Conservation (phyloP, 35 echinoderm and acorn worm genomes). For the Apostichopus californicus region DNA sequence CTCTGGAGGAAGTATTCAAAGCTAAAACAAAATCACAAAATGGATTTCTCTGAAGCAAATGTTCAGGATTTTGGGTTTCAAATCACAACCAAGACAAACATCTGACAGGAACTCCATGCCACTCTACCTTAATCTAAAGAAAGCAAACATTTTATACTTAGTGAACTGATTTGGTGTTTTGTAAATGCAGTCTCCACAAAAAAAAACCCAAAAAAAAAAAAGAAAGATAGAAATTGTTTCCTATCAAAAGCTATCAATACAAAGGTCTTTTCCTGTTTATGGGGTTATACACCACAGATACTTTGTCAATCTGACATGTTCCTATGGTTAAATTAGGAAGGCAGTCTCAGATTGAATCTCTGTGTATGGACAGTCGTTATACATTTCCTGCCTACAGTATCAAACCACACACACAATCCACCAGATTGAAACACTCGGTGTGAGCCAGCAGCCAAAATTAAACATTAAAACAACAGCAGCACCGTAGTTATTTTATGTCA, state of each 20-base stretch:
- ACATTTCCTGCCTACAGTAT: slow-evolving; percentile 18
- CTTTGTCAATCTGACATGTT: neutral
- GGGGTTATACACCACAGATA: neutral
- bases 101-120: neutral
- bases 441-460: too few relatives aligned
- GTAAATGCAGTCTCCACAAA: neutral
- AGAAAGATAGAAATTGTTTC: neutral
- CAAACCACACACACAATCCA: neutral
- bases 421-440: too few relatives aligned
- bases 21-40: too few relatives aligned
- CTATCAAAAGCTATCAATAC: slow-evolving; percentile 7
- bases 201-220: neutral
- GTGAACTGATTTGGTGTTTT: neutral
- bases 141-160: neutral
- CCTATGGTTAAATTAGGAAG: neutral
- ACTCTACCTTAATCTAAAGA: neutral
- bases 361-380: neutral
- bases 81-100: neutral
- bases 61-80: too few relatives aligned
- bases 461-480: neutral
- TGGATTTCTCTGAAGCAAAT: too few relatives aligned
- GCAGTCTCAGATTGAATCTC: neutral
- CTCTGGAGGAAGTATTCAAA: too few relatives aligned
- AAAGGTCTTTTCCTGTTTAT: slow-evolving; percentile 46
- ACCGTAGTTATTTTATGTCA: neutral